Evolutionary conservation across 2,888 invertebrate species (phyloP).

Genomic region (Erebia ligea): DNA sequence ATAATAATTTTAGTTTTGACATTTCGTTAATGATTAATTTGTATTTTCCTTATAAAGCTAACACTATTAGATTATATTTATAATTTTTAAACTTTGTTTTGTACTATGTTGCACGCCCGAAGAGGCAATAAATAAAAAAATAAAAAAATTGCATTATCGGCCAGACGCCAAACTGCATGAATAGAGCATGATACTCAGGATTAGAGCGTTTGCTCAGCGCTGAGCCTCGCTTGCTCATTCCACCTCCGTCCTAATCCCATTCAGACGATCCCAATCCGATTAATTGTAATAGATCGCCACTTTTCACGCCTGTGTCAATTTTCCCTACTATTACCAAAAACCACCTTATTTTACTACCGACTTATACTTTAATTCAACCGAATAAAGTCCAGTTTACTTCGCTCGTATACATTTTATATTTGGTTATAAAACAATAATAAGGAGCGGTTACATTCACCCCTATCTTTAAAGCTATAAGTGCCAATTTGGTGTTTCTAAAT

Average conservation of each 20-base stretch:
- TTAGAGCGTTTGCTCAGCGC: slow-evolving; percentile 17
- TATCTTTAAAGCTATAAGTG: not conserved
- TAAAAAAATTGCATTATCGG: no score
- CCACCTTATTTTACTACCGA: not conserved
- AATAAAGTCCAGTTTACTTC: slow-evolving; percentile 1
- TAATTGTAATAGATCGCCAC: slow-evolving; percentile 74
- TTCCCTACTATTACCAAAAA: slow-evolving; percentile 8
- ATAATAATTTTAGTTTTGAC: no score
- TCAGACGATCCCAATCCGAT: slow-evolving; percentile 67
- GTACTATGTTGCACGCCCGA: no score
- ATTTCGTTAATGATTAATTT: no score
- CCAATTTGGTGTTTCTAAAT: not conserved
- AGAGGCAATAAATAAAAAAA: no score
- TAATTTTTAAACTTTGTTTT: no score
- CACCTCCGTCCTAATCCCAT: slow-evolving; percentile 54
- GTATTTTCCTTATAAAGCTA: no score
- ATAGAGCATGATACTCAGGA: slow-evolving; percentile 11
- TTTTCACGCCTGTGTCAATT: slow-evolving; percentile 53
- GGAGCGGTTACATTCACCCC: not conserved
- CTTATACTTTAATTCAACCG: not conserved
- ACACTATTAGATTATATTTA: no score
- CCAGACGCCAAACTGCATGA: not conserved
- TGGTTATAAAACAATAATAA: slow-evolving; percentile 1
- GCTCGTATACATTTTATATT: not conserved
- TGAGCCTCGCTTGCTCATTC: slow-evolving; percentile 2